Conservation (phyloP, 2,888 invertebrate species). For the Leistus spinibarbis region DNA sequence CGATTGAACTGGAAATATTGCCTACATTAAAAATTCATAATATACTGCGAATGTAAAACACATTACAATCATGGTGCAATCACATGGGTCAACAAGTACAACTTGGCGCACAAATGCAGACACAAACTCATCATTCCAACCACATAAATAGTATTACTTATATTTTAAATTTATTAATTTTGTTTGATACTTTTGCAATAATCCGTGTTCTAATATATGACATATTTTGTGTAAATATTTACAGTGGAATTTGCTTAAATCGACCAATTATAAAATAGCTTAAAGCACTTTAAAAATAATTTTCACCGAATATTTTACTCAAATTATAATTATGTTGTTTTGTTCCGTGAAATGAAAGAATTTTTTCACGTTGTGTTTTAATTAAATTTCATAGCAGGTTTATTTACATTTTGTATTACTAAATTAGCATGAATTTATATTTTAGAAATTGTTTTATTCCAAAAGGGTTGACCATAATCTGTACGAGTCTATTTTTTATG, state of each 20-base stretch:
- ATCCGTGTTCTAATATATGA: neutral
- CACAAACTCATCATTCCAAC: neutral
- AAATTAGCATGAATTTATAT: no score
- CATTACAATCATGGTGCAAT: neutral
- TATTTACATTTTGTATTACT: neutral
- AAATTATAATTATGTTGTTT: neutral
- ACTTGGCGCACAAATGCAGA: no score
- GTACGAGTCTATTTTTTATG: neutral
- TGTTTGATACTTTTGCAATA: neutral
- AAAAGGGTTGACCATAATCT: no score
- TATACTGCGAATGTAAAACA: neutral
- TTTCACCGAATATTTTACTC: neutral
- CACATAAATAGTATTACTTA: neutral
- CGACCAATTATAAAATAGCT: no score
- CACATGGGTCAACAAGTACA: neutral
- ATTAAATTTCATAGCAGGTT: neutral
- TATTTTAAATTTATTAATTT: neutral
- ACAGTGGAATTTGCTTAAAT: no score
- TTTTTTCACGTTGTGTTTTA: neutral
- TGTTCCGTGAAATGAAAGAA: neutral
- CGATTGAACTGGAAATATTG: neutral
- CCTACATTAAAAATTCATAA: neutral
- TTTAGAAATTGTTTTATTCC: no score
- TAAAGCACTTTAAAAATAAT: no score
- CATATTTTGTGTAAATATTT: no score